A percentile compares a stretch with the other conserved stretches of the same genome.
Conservation (phyloP, 2,113 vertebrate species). For the Phaethornis superciliosus region DNA sequence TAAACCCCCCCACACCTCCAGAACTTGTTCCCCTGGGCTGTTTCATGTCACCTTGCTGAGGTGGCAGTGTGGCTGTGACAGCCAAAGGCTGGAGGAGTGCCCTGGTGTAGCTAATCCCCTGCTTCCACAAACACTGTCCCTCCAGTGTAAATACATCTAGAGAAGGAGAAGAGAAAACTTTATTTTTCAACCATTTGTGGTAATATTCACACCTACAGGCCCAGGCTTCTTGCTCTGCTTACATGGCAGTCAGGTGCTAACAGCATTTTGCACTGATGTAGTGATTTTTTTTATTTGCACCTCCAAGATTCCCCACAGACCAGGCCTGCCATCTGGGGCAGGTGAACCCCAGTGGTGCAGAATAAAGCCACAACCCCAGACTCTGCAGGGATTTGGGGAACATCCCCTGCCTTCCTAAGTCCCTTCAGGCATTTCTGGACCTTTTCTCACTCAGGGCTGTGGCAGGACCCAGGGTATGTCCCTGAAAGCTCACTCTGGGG, state of each 20-base stretch:
- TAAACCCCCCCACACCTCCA: neutral
- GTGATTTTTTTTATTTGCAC: neutral
- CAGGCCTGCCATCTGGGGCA: rapidly evolving
- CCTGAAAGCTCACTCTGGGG: neutral
- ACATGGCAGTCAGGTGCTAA: neutral
- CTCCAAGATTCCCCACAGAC: neutral
- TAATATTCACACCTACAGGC: neutral
- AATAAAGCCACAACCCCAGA: neutral
- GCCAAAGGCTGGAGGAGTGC: neutral
- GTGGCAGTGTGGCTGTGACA: neutral
- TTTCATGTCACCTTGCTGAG: neutral
- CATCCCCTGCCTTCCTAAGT: neutral
- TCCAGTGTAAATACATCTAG: slow-evolving; percentile 50
- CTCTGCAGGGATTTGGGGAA: neutral
- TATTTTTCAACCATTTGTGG: neutral
- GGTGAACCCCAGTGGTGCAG: neutral
- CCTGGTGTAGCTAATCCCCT: neutral
- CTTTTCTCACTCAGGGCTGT: neutral
- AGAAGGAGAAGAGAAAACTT: neutral
- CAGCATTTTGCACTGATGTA: neutral
- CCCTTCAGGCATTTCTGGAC: rapidly evolving
- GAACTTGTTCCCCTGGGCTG: neutral
- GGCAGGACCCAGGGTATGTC: neutral
- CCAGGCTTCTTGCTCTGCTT: neutral
- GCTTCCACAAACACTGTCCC: neutral